Conservation (phyloP, 2,888 invertebrate genomes). For the Leucophenga montana region DNA sequence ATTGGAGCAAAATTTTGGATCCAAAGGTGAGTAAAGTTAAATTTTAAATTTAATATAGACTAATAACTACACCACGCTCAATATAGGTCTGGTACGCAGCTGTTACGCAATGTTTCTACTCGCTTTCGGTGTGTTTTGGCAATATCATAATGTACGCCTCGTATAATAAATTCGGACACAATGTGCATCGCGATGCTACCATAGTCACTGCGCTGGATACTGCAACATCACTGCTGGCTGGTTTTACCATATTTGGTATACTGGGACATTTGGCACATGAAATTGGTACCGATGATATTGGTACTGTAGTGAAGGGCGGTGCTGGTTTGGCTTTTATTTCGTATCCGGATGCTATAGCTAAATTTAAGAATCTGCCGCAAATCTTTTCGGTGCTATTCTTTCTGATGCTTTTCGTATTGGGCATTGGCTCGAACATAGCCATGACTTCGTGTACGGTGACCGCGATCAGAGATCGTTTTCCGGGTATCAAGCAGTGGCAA, state of each 20-base stretch:
- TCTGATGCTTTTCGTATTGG: slow-evolving; percentile 76
- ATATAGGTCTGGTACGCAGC: slow-evolving; percentile 78
- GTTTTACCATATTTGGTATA: slow-evolving; percentile 76
- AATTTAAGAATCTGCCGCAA: slow-evolving; percentile 75
- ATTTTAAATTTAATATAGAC: background rate
- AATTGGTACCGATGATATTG: slow-evolving; percentile 73
- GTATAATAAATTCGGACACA: slow-evolving; percentile 77
- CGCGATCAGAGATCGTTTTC: slow-evolving; percentile 74
- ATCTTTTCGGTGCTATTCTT: slow-evolving; percentile 77
- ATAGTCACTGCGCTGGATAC: slow-evolving; percentile 77
- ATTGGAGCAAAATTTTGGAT: slow-evolving; percentile 78
- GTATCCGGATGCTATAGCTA: slow-evolving; percentile 77
- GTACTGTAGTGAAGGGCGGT: slow-evolving; percentile 75
- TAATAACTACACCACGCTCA: background rate
- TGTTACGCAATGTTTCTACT: slow-evolving; percentile 79
- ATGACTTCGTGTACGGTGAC: slow-evolving; percentile 74
- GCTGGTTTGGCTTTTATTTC: slow-evolving; percentile 76
- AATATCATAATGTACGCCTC: slow-evolving; percentile 78
- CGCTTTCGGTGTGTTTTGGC: slow-evolving; percentile 78
- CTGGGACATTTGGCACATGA: slow-evolving; percentile 76
- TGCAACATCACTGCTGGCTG: slow-evolving; percentile 76
- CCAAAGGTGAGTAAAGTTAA: slow-evolving; percentile 71
- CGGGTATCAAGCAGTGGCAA: slow-evolving; percentile 74
- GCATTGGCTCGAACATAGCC: slow-evolving; percentile 75
- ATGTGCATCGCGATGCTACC: slow-evolving; percentile 77